Conservation (phyloP, 1,140 invertebrate species). For the Batillaria attramentaria region DNA sequence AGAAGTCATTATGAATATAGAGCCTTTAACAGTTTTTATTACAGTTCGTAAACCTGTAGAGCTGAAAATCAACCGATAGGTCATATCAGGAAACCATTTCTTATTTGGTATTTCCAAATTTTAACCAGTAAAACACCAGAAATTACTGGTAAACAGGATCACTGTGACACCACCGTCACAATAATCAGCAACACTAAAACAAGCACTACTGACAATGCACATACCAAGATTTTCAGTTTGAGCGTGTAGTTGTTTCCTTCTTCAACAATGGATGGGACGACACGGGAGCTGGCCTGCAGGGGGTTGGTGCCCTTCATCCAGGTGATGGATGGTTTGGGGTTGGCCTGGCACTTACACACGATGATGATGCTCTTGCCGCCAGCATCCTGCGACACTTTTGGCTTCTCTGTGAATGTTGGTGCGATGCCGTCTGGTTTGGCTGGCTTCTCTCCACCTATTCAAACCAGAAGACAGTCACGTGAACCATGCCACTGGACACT, state of each 20-base stretch:
- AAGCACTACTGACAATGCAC: conserved; percentile 1
- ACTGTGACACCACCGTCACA: no score
- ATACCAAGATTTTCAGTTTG: conserved; percentile 62
- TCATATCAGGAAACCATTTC: no score
- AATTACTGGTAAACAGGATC: no score
- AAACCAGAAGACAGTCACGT: no score
- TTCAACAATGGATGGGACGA: conserved; percentile 46
- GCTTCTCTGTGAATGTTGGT: conserved; percentile 96
- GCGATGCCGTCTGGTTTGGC: conserved; percentile 82
- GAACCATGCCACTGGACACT: no score
- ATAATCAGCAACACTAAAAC: background rate
- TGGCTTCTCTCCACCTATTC: conserved; percentile 43
- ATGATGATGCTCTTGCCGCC: conserved; percentile 88
- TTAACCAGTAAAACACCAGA: no score
- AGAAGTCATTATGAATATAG: no score
- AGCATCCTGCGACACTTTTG: conserved; percentile 86
- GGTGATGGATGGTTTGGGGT: conserved; percentile 90
- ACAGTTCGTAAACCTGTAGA: no score
- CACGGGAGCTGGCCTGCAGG: conserved; percentile 47
- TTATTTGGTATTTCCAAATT: no score
- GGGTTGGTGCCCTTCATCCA: conserved; percentile 94
- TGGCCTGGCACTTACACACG: conserved; percentile 94
- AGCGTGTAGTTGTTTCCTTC: conserved; percentile 54
- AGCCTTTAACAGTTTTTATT: no score
- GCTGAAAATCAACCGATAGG: no score